These are phyloP conservation scores for Pollenia griseotomentosa DNA, from an alignment of 2,888 invertebrate species.

Conservation along the genomic window DNA sequence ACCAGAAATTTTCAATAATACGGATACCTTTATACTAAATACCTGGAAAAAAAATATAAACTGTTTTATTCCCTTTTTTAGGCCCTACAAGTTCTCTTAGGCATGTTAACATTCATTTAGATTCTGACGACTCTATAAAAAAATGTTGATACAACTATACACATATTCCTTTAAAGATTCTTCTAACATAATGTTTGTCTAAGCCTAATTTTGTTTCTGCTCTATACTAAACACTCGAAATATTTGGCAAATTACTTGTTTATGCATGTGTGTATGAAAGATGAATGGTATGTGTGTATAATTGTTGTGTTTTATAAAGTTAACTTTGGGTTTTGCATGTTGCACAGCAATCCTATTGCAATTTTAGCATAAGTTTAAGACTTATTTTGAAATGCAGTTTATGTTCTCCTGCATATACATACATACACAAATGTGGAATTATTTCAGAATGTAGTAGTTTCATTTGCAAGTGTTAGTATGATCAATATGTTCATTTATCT, in stretches of 20 bases:
- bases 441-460: background rate
- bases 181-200: background rate
- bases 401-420: background rate
- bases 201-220: constrained; percentile 60
- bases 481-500: constrained; percentile 56
- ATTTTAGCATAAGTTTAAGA: background rate
- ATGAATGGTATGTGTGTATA: background rate
- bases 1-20: no score
- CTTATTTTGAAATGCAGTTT: background rate
- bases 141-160: background rate
- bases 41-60: no score
- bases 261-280: background rate
- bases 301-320: constrained; percentile 49
- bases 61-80: no score
- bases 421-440: background rate
- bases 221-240: background rate
- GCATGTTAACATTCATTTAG: no score
- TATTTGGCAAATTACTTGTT: constrained; percentile 38
- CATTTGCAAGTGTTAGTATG: constrained; percentile 53
- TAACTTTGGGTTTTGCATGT: constrained; percentile 11
- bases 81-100: no score
- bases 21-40: no score
- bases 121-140: background rate
- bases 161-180: background rate
- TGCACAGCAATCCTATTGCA: background rate